Evolutionary conservation across 1,140 invertebrate genomes (phyloP).

Genomic region (Anadara kagoshimensis): DNA sequence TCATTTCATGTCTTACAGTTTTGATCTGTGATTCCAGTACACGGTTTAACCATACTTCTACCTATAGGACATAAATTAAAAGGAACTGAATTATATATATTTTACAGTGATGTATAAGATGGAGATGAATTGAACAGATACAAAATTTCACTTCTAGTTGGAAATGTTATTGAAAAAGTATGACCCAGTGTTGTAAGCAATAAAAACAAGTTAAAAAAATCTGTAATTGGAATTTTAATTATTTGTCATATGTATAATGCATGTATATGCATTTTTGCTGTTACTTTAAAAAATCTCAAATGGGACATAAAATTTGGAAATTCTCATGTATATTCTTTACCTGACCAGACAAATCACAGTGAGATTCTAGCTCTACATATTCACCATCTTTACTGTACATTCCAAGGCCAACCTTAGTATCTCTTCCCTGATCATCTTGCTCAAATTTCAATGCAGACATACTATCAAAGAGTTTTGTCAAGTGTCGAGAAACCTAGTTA

Average conservation of each 20-base stretch:
- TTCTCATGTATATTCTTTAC: slow-evolving; percentile 73
- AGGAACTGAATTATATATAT: too few species aligned
- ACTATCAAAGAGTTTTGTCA: slow-evolving; percentile 97
- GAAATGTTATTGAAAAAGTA: too few species aligned
- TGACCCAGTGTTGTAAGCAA: too few species aligned
- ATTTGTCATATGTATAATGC: too few species aligned
- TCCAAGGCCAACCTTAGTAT: slow-evolving; percentile 80
- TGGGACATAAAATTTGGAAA: background rate
- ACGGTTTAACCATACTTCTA: slow-evolving; percentile 94
- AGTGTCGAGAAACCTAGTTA: slow-evolving; percentile 79
- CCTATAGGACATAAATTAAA: slow-evolving; percentile 73
- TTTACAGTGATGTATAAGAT: too few species aligned
- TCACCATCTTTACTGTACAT: slow-evolving; percentile 98
- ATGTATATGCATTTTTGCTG: background rate
- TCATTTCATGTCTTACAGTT: slow-evolving; percentile 87
- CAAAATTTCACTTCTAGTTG: too few species aligned
- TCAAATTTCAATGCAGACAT: slow-evolving; percentile 91
- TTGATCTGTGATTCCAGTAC: slow-evolving; percentile 88
- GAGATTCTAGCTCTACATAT: slow-evolving; percentile 86
- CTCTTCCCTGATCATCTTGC: slow-evolving; percentile 75
- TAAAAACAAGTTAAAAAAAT: too few species aligned
- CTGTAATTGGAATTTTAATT: too few species aligned
- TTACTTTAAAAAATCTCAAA: background rate
- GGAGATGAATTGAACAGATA: too few species aligned
- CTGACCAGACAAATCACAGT: slow-evolving; percentile 87